These are phyloP conservation scores for Drosophila busckii DNA, from an alignment of 1,140 invertebrate genomes.

Conservation along the genomic window DNA sequence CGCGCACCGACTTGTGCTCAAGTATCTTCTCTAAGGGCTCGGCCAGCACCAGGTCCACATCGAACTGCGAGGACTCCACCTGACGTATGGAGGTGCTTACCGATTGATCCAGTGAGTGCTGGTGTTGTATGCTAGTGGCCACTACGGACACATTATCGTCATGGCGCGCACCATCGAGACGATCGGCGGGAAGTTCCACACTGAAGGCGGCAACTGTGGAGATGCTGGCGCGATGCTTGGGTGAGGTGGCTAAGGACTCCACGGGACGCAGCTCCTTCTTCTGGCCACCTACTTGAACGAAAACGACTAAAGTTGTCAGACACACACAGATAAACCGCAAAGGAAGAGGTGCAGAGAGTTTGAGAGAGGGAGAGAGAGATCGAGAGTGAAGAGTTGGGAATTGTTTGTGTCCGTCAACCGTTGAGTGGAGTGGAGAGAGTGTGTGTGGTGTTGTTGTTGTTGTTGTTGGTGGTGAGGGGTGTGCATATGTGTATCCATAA, in stretches of 20 bases:
- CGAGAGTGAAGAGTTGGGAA: neutral
- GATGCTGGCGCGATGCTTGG: slow-evolving; percentile 78
- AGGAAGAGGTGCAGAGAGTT: neutral
- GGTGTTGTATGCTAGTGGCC: slow-evolving; percentile 60
- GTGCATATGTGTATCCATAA: slow-evolving; percentile 58
- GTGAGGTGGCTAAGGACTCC: slow-evolving; percentile 76
- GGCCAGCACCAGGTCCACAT: slow-evolving; percentile 83
- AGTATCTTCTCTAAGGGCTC: slow-evolving; percentile 90
- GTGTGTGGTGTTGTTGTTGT: slow-evolving; percentile 25
- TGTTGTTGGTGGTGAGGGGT: slow-evolving; percentile 13
- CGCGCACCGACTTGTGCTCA: slow-evolving; percentile 88
- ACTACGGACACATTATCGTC: slow-evolving; percentile 36
- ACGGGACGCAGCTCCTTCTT: slow-evolving; percentile 72
- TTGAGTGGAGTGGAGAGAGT: slow-evolving; percentile 41
- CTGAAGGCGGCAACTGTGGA: slow-evolving; percentile 65
- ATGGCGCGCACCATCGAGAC: slow-evolving; percentile 39
- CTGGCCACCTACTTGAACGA: slow-evolving; percentile 78
- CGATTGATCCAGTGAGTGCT: slow-evolving; percentile 69
- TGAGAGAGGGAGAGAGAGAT: neutral
- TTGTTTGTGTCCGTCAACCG: slow-evolving; percentile 61
- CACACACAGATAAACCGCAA: slow-evolving; percentile 24
- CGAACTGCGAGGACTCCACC: slow-evolving; percentile 76
- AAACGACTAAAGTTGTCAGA: slow-evolving; percentile 77
- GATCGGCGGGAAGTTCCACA: slow-evolving; percentile 53
- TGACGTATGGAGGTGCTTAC: slow-evolving; percentile 64